Evolutionary conservation across 2,888 invertebrate species (phyloP).

Genomic region (Acanthoscelides obtectus): DNA sequence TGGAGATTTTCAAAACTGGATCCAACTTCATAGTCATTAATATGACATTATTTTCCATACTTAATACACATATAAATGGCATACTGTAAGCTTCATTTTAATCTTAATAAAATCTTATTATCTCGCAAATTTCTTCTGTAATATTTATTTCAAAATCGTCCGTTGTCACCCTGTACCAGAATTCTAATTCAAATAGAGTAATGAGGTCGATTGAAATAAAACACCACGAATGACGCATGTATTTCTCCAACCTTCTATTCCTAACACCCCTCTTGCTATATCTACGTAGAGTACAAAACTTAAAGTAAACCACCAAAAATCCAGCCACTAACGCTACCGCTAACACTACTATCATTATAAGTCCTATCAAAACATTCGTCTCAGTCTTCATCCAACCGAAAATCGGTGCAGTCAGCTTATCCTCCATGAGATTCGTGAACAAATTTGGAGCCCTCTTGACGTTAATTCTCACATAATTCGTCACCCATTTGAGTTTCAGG

Average conservation of each 20-base stretch:
- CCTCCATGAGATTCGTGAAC: constrained; percentile 53
- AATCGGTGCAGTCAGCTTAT: constrained; percentile 48
- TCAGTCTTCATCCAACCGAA: constrained; percentile 51
- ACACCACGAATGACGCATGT: too few species aligned
- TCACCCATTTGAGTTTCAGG: constrained; percentile 50
- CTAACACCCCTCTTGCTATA: constrained; percentile 15
- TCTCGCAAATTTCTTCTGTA: too few species aligned
- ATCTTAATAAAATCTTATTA: too few species aligned
- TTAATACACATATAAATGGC: too few species aligned
- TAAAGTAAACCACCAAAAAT: constrained; percentile 39
- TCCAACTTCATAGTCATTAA: too few species aligned
- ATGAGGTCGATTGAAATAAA: too few species aligned
- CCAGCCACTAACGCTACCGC: constrained; percentile 33
- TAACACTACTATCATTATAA: constrained; percentile 36
- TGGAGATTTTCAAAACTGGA: too few species aligned
- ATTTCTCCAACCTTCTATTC: constrained; percentile 20
- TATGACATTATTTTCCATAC: too few species aligned
- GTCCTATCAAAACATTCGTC: constrained; percentile 35
- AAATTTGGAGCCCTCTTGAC: constrained; percentile 48
- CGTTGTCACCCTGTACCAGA: too few species aligned
- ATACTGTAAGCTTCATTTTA: too few species aligned
- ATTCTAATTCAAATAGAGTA: too few species aligned
- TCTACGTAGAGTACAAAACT: constrained; percentile 33
- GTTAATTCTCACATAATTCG: constrained; percentile 47
- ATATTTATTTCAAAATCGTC: too few species aligned